phyloP scores from a whole-genome alignment of 2,888 invertebrate genomes.

The Callyntrura sp. region DNA sequence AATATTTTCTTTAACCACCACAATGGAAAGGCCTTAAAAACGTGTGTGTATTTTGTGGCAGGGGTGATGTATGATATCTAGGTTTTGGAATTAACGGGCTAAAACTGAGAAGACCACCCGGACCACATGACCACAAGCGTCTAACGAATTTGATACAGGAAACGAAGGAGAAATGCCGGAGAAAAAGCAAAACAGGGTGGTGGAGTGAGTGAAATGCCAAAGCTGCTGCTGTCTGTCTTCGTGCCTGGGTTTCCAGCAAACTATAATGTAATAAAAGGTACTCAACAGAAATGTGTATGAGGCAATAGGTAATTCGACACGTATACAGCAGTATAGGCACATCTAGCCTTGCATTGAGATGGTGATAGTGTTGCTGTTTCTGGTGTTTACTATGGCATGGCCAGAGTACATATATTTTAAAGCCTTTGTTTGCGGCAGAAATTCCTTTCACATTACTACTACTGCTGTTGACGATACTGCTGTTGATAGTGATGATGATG shows the following conservation, averaged over 20 bases:
- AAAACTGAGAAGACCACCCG: conserved; percentile 69
- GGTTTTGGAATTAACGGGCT: conserved; percentile 70
- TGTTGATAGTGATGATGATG: conserved; percentile 47
- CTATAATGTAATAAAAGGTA: background rate
- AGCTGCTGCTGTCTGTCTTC: conserved; percentile 37
- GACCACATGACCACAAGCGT: conserved; percentile 73
- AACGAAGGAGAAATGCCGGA: conserved; percentile 54
- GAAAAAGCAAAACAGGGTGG: conserved; percentile 30
- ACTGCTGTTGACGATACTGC: conserved; percentile 22
- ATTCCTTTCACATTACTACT: conserved; percentile 29
- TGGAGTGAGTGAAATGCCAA: conserved; percentile 52
- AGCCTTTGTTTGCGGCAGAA: conserved; percentile 45
- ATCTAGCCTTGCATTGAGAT: conserved; percentile 2
- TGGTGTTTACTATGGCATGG: background rate
- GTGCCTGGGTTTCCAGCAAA: background rate
- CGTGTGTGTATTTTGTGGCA: conserved; percentile 59
- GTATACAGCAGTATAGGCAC: background rate
- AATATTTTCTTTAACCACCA: conserved; percentile 51
- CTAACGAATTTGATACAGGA: conserved; percentile 76
- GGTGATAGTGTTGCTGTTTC: background rate
- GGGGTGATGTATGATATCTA: conserved; percentile 68
- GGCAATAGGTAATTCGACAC: background rate
- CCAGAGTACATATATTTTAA: conserved; percentile 17
- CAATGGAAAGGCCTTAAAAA: conserved; percentile 35
- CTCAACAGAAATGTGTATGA: no score